Conservation (phyloP, 2,888 invertebrate genomes). For the Zygothrica quintamaculata region DNA sequence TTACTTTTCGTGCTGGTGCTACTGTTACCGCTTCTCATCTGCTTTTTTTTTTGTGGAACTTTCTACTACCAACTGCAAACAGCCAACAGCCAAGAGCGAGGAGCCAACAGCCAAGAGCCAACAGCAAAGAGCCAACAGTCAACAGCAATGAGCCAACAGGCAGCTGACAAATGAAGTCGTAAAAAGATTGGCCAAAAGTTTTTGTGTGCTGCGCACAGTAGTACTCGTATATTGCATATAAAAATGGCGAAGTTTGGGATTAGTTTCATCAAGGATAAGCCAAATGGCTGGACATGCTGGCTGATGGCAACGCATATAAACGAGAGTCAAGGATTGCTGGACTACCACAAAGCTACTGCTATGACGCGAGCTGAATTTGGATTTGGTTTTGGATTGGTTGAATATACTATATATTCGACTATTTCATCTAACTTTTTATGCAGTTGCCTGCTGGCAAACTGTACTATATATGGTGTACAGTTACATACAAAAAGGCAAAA, state of each 20-base stretch:
- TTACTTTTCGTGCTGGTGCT: slow-evolving; percentile 63
- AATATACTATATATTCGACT: slow-evolving; percentile 57
- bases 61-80: slow-evolving; percentile 36
- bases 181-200: slow-evolving; percentile 81
- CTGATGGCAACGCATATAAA: slow-evolving; percentile 63
- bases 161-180: slow-evolving; percentile 78
- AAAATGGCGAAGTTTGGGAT: slow-evolving; percentile 80
- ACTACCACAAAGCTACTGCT: neutral
- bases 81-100: slow-evolving; percentile 61
- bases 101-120: neutral
- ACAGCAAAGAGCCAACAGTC: slow-evolving; percentile 26
- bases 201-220: slow-evolving; percentile 74
- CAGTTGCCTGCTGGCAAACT: slow-evolving; percentile 56
- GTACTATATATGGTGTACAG: slow-evolving; percentile 23
- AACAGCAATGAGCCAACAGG: slow-evolving; percentile 37
- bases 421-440: slow-evolving; percentile 73
- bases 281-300: slow-evolving; percentile 71
- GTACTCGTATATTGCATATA: slow-evolving; percentile 73
- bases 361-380: slow-evolving; percentile 8
- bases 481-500: slow-evolving; percentile 49
- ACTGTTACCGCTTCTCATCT: slow-evolving; percentile 24
- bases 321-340: slow-evolving; percentile 28
- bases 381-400: slow-evolving; percentile 31
- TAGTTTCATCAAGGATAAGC: slow-evolving; percentile 81
- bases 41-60: slow-evolving; percentile 7